A percentile compares a stretch with the other conserved stretches of the same genome.
Conservation (phyloP, 2,113 vertebrate species). For the Agapornis roseicollis region DNA sequence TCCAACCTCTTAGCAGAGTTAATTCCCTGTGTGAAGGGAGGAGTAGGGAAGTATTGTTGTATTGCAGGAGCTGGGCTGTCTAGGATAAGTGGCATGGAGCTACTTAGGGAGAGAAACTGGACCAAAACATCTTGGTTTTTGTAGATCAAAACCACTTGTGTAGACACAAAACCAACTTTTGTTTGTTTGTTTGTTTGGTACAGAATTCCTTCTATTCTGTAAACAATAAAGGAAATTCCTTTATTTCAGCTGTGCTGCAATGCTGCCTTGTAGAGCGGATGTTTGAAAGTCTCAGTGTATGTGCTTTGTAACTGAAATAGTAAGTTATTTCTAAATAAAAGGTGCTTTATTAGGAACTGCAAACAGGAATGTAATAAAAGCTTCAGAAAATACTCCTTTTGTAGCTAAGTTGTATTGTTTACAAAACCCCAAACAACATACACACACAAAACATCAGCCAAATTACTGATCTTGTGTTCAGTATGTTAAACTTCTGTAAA, state of each 20-base stretch:
- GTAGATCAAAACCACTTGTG: background rate
- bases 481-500: background rate
- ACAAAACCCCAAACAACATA: background rate
- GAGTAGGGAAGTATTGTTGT: background rate
- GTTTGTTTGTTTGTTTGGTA: too few relatives aligned
- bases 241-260: background rate
- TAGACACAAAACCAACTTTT: background rate
- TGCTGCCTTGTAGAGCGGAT: background rate
- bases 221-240: background rate
- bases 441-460: accelerated
- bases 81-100: background rate
- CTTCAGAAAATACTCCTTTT: background rate
- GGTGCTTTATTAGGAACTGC: background rate
- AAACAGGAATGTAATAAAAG: background rate
- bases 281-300: background rate
- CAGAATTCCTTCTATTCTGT: background rate
- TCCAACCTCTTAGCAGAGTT: background rate
- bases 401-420: background rate
- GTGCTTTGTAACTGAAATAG: background rate
- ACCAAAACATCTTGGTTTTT: background rate
- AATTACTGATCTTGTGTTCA: background rate
- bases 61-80: background rate
- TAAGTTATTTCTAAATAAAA: background rate
- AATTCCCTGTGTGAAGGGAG: background rate
- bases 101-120: background rate